A percentile compares a stretch with the other conserved stretches of the same genome.
Evolutionary conservation across 2,113 vertebrate genomes (phyloP).

Genomic region (Protobothrops flavoviridis): DNA sequence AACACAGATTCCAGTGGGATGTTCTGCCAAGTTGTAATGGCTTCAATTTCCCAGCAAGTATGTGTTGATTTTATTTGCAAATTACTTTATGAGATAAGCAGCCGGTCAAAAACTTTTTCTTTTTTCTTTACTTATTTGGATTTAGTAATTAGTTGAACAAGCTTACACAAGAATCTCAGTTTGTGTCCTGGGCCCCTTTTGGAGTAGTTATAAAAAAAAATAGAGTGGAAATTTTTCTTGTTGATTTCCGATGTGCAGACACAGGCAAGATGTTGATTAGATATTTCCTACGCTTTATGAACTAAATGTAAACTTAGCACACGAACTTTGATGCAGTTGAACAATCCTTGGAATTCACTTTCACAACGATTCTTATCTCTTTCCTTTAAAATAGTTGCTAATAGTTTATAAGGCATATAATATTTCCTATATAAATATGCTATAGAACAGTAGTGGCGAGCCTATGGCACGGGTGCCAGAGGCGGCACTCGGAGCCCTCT

Average conservation of each 20-base stretch:
- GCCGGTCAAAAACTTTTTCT: neutral
- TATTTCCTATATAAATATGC: slow-evolving; percentile 48
- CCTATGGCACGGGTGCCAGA: too few relatives aligned
- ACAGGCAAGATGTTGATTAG: neutral
- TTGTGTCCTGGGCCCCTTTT: neutral
- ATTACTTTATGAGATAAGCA: neutral
- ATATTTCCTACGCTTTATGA: neutral
- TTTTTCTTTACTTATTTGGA: neutral
- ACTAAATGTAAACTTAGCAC: neutral
- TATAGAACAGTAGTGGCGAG: neutral
- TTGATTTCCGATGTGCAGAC: neutral
- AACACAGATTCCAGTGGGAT: neutral
- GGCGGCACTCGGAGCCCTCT: too few relatives aligned
- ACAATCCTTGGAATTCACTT: neutral
- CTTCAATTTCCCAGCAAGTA: neutral
- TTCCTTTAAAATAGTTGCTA: slow-evolving; percentile 32
- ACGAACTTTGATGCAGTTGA: neutral
- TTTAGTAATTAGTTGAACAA: neutral
- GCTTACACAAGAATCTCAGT: neutral
- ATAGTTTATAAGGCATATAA: neutral
- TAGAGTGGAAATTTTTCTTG: neutral
- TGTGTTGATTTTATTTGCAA: neutral
- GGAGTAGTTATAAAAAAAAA: neutral
- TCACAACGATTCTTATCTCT: slow-evolving; percentile 14
- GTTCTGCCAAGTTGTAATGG: neutral